Conservation (phyloP, 2,888 invertebrate genomes). For the Seladonia tumulorum region DNA sequence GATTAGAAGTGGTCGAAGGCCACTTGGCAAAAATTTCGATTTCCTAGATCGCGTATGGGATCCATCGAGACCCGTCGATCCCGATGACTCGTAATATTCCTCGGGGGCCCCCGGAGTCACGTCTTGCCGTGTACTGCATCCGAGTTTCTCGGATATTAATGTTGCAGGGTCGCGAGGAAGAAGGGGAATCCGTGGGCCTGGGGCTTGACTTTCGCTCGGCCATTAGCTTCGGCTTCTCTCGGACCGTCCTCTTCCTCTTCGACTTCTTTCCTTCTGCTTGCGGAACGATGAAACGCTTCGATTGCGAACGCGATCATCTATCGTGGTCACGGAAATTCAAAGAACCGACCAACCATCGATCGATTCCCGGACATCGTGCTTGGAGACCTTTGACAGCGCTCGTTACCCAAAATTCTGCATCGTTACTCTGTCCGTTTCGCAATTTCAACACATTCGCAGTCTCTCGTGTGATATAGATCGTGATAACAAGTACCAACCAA, state of each 20-base stretch:
- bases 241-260: conserved; percentile 58
- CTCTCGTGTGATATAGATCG: no score
- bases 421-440: not conserved
- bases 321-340: not conserved
- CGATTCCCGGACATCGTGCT: not conserved
- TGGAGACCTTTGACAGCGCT: not conserved
- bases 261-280: conserved; percentile 46
- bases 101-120: conserved; percentile 55
- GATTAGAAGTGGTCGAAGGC: not conserved
- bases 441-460: not conserved
- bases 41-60: conserved; percentile 49
- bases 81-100: conserved; percentile 62
- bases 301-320: not conserved
- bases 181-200: conserved; percentile 66
- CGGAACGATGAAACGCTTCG: conserved; percentile 25
- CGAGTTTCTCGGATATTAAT: conserved; percentile 76
- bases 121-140: conserved; percentile 66
- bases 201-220: conserved; percentile 80
- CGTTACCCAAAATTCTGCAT: not conserved
- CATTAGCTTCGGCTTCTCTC: conserved; percentile 52
- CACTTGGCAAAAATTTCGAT: conserved; percentile 33
- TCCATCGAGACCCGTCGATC: conserved; percentile 38
- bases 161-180: conserved; percentile 71
- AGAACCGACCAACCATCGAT: not conserved
- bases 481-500: not conserved